Conservation (phyloP, 2,797 vertebrate genomes). For the Picus viridis region DNA sequence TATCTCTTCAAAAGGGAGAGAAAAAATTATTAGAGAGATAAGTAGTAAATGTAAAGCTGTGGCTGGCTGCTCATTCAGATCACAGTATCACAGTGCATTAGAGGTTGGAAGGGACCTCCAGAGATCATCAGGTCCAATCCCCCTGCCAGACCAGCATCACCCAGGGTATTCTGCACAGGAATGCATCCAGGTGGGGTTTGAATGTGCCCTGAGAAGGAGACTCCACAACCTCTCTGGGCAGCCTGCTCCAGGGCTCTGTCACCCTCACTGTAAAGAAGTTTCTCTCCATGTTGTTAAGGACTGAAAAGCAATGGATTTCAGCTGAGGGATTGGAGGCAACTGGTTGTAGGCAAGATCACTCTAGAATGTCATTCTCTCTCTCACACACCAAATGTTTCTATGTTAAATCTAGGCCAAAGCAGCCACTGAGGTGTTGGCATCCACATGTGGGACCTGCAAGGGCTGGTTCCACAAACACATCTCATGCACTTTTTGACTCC, state of each 20-base stretch:
- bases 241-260: no score
- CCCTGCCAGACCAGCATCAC: no score
- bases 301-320: background rate
- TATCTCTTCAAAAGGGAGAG: background rate
- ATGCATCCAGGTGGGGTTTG: no score
- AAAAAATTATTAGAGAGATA: background rate
- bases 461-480: background rate
- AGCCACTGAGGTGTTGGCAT: background rate
- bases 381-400: background rate
- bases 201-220: no score
- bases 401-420: background rate
- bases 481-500: background rate
- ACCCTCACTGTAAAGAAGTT: no score
- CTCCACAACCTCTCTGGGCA: no score
- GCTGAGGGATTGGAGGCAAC: background rate
- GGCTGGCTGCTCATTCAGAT: background rate
- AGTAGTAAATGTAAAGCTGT: background rate
- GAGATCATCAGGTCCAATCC: no score
- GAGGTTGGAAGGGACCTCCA: no score
- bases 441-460: background rate
- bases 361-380: background rate
- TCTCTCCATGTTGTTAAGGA: background rate
- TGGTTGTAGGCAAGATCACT: background rate
- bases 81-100: background rate
- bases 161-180: no score